Percentiles rank a stretch among this genome's conserved stretches.
These are phyloP conservation scores for Maylandia zebra DNA, from an alignment of 2,113 vertebrate species.

Conservation along the genomic window DNA sequence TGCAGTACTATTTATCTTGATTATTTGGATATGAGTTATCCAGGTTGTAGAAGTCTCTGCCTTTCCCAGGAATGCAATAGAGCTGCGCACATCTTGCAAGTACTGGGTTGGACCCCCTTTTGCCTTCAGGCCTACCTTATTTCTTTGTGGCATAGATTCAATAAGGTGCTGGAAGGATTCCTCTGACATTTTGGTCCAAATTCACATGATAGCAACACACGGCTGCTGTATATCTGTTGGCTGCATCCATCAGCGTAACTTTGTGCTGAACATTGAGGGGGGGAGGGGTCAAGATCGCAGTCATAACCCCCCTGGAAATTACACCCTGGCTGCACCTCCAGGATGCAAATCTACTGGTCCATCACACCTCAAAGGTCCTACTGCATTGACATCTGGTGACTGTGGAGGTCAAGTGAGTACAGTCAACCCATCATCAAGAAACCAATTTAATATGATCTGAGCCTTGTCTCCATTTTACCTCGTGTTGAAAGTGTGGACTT, in stretches of 20 bases:
- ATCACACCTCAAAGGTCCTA: background rate
- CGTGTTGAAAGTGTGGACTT: background rate
- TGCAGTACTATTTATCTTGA: background rate
- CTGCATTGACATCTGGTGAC: accelerated
- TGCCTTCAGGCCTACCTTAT: background rate
- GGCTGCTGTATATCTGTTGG: background rate
- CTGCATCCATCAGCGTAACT: background rate
- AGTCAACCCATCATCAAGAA: background rate
- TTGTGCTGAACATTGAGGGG: background rate
- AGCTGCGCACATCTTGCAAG: background rate
- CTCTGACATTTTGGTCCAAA: background rate
- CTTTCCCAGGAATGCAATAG: background rate
- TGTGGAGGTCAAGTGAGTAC: background rate
- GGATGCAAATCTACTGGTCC: background rate
- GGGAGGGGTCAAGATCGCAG: background rate
- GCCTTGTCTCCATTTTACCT: accelerated
- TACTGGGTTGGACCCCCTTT: background rate
- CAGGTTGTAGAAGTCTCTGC: background rate
- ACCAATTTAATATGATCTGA: background rate
- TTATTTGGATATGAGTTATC: background rate
- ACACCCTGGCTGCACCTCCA: background rate
- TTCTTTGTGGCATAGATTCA: background rate
- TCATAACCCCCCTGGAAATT: background rate
- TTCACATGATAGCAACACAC: background rate
- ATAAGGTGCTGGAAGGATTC: background rate